phyloP scores from a whole-genome alignment of 2,113 vertebrate genomes.

The Ageneiosus marmoratus region DNA sequence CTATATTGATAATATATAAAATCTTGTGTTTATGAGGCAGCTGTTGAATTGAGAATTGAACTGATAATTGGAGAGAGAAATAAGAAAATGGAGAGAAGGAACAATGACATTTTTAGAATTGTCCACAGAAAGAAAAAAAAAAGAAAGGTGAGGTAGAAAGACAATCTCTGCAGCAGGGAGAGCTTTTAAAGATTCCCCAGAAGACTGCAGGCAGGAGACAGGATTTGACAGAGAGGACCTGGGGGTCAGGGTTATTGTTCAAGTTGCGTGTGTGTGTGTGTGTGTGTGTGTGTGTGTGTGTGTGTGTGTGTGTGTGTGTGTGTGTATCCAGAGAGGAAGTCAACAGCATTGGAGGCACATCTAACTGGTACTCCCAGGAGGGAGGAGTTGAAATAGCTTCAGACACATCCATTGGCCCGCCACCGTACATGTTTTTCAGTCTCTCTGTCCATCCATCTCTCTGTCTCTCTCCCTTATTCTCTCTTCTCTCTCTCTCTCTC shows the following conservation, averaged over 20 bases:
- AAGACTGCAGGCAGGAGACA: slow-evolving; percentile 38
- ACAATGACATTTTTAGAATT: not conserved
- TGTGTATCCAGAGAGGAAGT: slow-evolving; percentile 16
- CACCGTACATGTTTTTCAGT: slow-evolving; percentile 12
- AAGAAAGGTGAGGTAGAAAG: not conserved
- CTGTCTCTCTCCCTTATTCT: slow-evolving; percentile 17
- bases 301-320: slow-evolving; percentile 25
- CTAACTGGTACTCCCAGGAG: slow-evolving; percentile 41
- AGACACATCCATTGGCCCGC: slow-evolving; percentile 34
- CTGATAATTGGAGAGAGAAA: slow-evolving; percentile 8
- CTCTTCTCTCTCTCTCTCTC: slow-evolving; percentile 37
- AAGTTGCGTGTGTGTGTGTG: slow-evolving; percentile 5
- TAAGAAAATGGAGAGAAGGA: not conserved
- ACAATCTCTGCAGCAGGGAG: slow-evolving; percentile 5
- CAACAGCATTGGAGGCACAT: slow-evolving; percentile 30
- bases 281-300: slow-evolving; percentile 6
- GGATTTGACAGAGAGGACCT: slow-evolving; percentile 46
- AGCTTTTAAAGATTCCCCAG: slow-evolving; percentile 40
- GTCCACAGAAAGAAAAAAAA: slow-evolving; percentile 30
- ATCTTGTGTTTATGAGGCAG: slow-evolving; percentile 1
- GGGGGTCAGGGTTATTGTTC: slow-evolving; percentile 28
- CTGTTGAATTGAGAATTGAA: not conserved
- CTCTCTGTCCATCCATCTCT: not conserved
- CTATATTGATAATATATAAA: not conserved
- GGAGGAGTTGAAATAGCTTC: slow-evolving; percentile 40